Evolutionary conservation across 1,140 invertebrate genomes (phyloP), one percentile per base, ranked within the genome.

Genomic region (Drosophila triauraria): DNA sequence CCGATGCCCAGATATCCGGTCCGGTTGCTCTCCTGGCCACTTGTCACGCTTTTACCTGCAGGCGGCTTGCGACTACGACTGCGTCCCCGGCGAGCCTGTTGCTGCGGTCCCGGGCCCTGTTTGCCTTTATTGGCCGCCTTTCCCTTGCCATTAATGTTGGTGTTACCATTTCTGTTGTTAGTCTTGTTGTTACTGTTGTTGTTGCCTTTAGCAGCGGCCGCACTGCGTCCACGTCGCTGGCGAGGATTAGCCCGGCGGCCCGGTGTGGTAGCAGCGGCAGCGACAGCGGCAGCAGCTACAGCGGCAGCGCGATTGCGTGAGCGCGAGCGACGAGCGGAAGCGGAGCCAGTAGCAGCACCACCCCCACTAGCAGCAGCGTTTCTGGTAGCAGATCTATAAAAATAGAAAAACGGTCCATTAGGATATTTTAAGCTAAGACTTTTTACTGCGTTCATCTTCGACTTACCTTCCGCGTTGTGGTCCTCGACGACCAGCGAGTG

Each of bases 31-130:
- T 71, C 58, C 50, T 60, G 43, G 46, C 54, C 47, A 50, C 69
- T 75, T 90, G 84, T 61, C 78, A 69, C 85, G 91, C 83, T 91
- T 92, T 92, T 92, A 92, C 91, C 91, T 92, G 77, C 38, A 70
- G 58, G 71, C 27, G 61, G 78, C 32, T 74, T 61, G 17, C 88
- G 87, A 75, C 65, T 86, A 71, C 91, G 91, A 82, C 82, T 87
- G 69, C 91, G 91, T 76, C 91, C 91, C n/a, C 84, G 84, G 53
- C 91, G 82, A 64, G 72, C 86, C 42, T 68, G 63, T 70, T 82
- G 76, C 50, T 78, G 75, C 27, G 48, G 32, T 56, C 40, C 8
- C 44, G 65, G 46, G 40, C 43, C 46, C 71, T 90, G 53, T 40
- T 64, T 57, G 65, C 78, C 60, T 20, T 57, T 68, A 30, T 67